phyloP scores from a whole-genome alignment of 2,888 invertebrate species.

The Amorpha juglandis region DNA sequence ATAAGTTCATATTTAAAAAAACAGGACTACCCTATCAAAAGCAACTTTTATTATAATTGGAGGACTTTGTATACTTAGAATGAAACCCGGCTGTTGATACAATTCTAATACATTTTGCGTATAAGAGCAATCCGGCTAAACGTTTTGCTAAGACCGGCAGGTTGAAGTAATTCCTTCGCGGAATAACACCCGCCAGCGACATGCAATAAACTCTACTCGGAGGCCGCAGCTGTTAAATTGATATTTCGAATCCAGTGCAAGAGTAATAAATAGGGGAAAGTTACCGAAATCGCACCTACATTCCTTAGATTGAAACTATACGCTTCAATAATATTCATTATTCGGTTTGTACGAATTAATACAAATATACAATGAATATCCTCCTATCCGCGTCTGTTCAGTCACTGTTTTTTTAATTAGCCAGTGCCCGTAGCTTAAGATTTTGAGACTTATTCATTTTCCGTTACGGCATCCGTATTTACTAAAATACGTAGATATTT shows the following conservation, averaged over 20 bases:
- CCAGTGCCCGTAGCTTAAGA: no score
- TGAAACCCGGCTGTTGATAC: constrained; percentile 11
- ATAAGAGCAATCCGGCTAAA: constrained; percentile 20
- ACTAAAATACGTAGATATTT: no score
- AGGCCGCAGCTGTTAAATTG: constrained; percentile 17
- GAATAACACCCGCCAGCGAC: constrained; percentile 24
- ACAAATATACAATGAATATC: no score
- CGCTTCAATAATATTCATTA: no score
- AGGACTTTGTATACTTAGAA: not conserved
- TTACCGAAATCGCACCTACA: not conserved
- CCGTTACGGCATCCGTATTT: no score
- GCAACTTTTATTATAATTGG: constrained; percentile 1
- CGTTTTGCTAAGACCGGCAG: constrained; percentile 22
- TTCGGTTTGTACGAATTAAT: no score
- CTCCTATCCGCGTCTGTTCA: no score
- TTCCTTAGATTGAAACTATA: not conserved
- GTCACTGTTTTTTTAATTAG: no score
- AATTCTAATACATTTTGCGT: constrained; percentile 20
- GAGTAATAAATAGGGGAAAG: constrained; percentile 15
- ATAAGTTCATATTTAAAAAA: no score
- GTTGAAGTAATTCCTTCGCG: constrained; percentile 19
- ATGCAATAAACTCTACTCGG: constrained; percentile 16
- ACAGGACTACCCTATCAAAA: no score
- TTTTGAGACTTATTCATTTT: no score
- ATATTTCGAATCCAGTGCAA: constrained; percentile 16